These are phyloP conservation scores for Aspidapion aeneum DNA, from an alignment of 2,888 invertebrate species.

Conservation along the genomic window DNA sequence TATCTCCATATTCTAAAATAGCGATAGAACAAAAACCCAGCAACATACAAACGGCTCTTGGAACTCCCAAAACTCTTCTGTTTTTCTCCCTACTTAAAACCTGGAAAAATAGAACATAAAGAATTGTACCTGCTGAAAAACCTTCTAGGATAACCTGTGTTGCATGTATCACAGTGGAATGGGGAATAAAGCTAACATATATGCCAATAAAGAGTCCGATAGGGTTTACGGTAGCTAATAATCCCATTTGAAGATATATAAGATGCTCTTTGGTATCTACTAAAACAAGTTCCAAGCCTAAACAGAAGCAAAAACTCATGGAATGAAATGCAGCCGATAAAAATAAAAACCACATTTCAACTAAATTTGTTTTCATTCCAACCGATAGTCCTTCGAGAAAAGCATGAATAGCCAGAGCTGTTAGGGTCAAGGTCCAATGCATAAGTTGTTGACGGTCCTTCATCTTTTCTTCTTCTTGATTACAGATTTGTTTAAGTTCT, in stretches of 20 bases:
- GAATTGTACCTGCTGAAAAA: background rate
- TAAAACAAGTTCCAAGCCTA: background rate
- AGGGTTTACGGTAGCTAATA: background rate
- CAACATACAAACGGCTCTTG: background rate
- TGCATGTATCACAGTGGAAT: background rate
- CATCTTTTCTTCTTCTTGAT: background rate
- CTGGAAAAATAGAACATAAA: background rate
- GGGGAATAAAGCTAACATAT: background rate
- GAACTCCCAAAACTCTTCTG: background rate
- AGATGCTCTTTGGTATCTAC: background rate
- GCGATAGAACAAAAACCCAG: background rate
- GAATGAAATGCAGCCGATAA: background rate
- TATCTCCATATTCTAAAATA: constrained; percentile 1
- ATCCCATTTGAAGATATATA: background rate
- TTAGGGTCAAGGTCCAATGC: background rate
- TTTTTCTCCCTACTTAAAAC: constrained; percentile 1
- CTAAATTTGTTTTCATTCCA: background rate
- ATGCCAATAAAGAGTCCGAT: background rate
- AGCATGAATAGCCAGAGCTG: background rate
- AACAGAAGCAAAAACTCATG: background rate
- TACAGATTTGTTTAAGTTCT: background rate
- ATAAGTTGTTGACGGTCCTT: background rate
- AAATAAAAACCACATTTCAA: background rate
- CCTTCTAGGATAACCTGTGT: background rate
- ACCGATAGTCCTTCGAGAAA: background rate